Evolutionary conservation across 92 coral and sea anemone species (phyloP).

Genomic region (Epizoanthus scotinus): DNA sequence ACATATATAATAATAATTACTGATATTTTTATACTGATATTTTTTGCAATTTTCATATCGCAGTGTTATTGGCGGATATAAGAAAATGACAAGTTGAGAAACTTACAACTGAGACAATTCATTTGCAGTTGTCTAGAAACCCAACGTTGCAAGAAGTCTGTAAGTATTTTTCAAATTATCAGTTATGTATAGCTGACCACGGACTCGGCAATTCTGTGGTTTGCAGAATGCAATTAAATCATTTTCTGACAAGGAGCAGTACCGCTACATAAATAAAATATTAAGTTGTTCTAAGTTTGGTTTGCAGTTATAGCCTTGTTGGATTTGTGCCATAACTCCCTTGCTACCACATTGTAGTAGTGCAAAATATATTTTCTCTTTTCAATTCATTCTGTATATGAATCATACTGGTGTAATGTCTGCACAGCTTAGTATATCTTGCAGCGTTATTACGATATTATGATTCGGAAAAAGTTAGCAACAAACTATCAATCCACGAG

Average conservation of each 20-base stretch:
- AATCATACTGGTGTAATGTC: neutral
- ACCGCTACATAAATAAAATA: constrained; percentile 19
- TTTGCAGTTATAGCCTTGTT: neutral
- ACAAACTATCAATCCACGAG: neutral
- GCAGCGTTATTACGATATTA: neutral
- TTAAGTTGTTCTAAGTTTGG: neutral
- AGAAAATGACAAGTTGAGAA: too few relatives aligned
- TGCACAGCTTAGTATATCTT: too few relatives aligned
- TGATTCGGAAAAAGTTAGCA: neutral
- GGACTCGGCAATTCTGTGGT: too few relatives aligned
- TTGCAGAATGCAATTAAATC: constrained; percentile 2
- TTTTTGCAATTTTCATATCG: too few relatives aligned
- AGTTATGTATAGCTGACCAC: too few relatives aligned
- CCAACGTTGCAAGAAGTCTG: too few relatives aligned
- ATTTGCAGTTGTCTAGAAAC: too few relatives aligned
- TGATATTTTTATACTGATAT: too few relatives aligned
- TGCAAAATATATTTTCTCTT: neutral
- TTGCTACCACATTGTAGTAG: neutral
- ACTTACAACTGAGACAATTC: too few relatives aligned
- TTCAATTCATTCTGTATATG: neutral
- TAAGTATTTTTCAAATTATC: too few relatives aligned
- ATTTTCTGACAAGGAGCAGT: neutral
- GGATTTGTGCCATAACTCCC: neutral
- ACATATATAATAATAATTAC: too few relatives aligned
- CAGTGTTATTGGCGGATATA: too few relatives aligned